phyloP scores from a whole-genome alignment of 2,797 vertebrate species.

The Spizella passerina region DNA sequence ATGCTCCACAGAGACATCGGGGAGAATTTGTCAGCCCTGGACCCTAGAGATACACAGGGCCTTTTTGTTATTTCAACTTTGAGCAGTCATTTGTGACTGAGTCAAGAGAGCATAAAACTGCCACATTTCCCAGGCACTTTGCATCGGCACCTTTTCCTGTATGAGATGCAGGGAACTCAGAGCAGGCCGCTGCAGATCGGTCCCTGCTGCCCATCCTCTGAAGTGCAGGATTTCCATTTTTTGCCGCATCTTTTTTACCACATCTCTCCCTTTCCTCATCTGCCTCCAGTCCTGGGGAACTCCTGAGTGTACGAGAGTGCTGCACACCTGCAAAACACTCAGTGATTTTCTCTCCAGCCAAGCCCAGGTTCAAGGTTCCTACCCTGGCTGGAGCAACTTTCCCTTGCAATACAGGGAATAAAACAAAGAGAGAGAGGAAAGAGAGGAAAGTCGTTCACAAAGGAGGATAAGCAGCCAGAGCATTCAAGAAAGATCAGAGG shows the following conservation, averaged over 20 bases:
- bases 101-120: neutral
- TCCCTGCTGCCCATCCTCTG: neutral
- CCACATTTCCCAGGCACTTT: neutral
- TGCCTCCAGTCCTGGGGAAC: neutral
- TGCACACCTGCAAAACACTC: neutral
- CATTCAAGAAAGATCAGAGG: neutral
- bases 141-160: rapidly evolving
- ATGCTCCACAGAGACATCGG: neutral
- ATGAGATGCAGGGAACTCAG: rapidly evolving
- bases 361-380: neutral
- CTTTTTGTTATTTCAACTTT: neutral
- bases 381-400: neutral
- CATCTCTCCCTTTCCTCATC: neutral
- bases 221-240: neutral
- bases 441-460: neutral
- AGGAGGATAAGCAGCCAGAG: neutral
- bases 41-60: neutral
- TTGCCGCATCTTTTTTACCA: neutral
- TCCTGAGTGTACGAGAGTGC: neutral
- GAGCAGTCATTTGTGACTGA: neutral
- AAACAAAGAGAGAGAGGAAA: neutral
- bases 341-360: neutral
- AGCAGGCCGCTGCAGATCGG: rapidly evolving
- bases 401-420: neutral
- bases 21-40: neutral